Conservation (phyloP, 2,888 invertebrate species). For the Eristalis arbustorum region DNA sequence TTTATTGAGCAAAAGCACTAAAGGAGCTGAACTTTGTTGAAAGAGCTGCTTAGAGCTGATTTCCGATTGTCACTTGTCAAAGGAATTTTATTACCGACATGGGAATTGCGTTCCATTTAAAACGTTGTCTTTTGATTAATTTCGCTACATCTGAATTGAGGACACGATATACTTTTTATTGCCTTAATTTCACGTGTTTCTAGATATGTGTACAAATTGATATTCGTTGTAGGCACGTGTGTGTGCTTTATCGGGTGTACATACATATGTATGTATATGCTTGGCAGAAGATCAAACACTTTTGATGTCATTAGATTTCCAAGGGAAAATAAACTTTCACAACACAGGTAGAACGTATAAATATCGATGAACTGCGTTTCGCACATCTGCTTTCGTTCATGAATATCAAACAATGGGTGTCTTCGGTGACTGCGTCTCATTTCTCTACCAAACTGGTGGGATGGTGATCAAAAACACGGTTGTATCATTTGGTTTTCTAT, state of each 20-base stretch:
- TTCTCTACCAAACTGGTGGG: no score
- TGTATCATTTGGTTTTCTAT: no score
- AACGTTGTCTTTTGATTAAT: neutral
- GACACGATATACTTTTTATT: neutral
- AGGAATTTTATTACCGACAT: neutral
- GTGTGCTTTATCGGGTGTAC: neutral
- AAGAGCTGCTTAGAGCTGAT: neutral
- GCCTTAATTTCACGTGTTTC: neutral
- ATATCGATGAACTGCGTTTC: no score
- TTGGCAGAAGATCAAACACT: neutral
- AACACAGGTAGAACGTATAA: no score
- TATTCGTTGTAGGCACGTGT: neutral
- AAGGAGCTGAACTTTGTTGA: neutral
- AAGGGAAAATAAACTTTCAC: neutral
- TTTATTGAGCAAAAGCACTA: neutral
- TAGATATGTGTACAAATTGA: neutral
- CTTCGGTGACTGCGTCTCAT: no score
- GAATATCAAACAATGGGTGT: no score
- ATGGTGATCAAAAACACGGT: no score
- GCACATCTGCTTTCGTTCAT: no score
- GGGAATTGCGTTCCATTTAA: neutral
- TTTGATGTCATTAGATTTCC: neutral
- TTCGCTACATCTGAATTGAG: neutral
- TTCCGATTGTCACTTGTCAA: neutral
- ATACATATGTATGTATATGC: neutral